Evolutionary conservation across 1,140 invertebrate genomes (phyloP), one percentile per base, ranked within the genome.

Genomic region (Zophobas atratus): DNA sequence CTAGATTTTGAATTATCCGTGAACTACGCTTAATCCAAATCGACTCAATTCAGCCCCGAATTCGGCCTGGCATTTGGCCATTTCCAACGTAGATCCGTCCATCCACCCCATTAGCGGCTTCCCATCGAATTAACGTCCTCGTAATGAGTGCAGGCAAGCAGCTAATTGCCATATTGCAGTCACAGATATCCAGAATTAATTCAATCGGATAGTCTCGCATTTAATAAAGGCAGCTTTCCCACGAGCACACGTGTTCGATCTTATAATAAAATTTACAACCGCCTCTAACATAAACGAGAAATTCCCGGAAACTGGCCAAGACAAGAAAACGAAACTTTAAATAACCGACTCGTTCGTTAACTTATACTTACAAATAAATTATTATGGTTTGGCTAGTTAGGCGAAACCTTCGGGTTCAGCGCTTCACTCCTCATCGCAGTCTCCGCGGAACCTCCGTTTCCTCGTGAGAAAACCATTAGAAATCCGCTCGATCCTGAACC

Each of bases 191-290:
- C 20, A 67, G 33, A 67, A 67, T 67, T 41, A 67, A 67, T 67
- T 6, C 20, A 39, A 67, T 41, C 38, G 60, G 60, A 51, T 51
- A 20, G 49, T 5, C n/a, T 43, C 38, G 39, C 8, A 67, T 34
- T 43, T 67, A 41, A 67, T 20, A 51, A 20, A 51, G 49, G 3
- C n/a, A 72, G 3, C 20, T 32, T 73, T 73, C 71, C 71, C 71
- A 73, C 71, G 71, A 73, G 71, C 71, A 73, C 71, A 73, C 71
- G 71, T 73, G 71, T 73, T 55, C 71, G 55, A 33, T 39, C 49
- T 56, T 55, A 39, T 55, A 39, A 73, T 73, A 73, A 73, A 73
- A 73, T 73, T 55, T 73, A 73, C 34, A 55, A 53, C 55, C 49
- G 55, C 38, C 32, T 41, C 41, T 35, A 56, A 38, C 38, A 8